Evolutionary conservation across 2,888 invertebrate genomes (phyloP).

Genomic region (Eupeodes luniger): DNA sequence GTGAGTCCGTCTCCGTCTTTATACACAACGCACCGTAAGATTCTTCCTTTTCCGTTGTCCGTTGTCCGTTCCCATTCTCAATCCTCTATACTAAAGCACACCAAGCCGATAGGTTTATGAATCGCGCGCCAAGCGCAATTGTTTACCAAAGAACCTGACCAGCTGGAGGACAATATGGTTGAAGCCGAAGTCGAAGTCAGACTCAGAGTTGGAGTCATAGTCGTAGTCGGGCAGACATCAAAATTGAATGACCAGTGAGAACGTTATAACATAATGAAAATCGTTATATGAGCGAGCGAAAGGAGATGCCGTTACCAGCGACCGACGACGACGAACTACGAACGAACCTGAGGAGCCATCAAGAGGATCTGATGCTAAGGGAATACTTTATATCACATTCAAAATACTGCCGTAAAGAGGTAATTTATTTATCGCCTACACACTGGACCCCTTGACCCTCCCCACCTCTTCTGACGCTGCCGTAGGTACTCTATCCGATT

Average conservation of each 20-base stretch:
- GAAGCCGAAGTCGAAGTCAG: not conserved
- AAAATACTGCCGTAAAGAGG: slow-evolving; percentile 62
- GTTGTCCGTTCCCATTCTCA: not conserved
- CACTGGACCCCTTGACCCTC: slow-evolving; percentile 53
- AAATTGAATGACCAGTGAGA: slow-evolving; percentile 69
- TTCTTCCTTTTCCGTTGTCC: not conserved
- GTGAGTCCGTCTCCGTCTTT: slow-evolving; percentile 46
- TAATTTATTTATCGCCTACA: slow-evolving; percentile 76
- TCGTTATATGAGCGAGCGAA: slow-evolving; percentile 50
- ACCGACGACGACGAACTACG: not conserved
- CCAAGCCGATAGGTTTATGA: not conserved
- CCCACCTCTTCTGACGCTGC: not conserved
- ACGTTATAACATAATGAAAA: slow-evolving; percentile 74
- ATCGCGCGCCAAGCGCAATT: slow-evolving; percentile 63
- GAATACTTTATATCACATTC: slow-evolving; percentile 65
- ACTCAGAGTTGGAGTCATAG: no score
- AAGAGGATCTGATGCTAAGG: not conserved
- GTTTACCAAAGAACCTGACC: slow-evolving; percentile 47
- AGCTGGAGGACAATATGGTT: slow-evolving; percentile 69
- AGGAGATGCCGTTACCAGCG: slow-evolving; percentile 69
- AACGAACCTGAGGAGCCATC: slow-evolving; percentile 8
- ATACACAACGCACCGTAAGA: slow-evolving; percentile 24
- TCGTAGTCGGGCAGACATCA: slow-evolving; percentile 53
- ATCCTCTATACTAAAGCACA: not conserved
- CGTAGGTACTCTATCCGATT: not conserved